Percentiles rank a stretch among this genome's conserved stretches.
Evolutionary conservation across 2,797 vertebrate genomes (phyloP).

Genomic region (Leptatherina wallacei): DNA sequence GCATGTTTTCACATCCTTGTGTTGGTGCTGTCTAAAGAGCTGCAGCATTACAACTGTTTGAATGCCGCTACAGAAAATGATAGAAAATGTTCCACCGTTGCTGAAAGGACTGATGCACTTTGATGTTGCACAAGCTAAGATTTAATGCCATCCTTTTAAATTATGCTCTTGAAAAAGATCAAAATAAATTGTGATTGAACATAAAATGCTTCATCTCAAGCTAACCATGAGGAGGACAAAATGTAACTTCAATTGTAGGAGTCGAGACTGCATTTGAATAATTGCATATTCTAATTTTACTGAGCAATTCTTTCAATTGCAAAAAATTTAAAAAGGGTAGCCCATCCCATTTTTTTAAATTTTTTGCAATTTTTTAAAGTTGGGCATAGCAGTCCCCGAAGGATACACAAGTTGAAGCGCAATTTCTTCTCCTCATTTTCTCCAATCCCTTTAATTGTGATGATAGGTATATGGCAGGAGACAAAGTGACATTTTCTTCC

Average conservation of each 20-base stretch:
- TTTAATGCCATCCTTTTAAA: not conserved
- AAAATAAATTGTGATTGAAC: slow-evolving; percentile 1
- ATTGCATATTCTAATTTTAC: not conserved
- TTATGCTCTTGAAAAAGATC: slow-evolving; percentile 3
- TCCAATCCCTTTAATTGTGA: not conserved
- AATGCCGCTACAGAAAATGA: not conserved
- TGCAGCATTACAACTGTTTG: not conserved
- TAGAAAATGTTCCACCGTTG: not conserved
- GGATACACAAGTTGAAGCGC: no score
- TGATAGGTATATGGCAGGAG: not conserved
- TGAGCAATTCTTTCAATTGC: not conserved
- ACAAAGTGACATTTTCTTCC: not conserved
- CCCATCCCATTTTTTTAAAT: no score
- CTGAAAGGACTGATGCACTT: not conserved
- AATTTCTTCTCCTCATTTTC: no score
- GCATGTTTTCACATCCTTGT: not conserved
- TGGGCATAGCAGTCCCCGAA: no score
- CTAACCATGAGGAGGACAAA: not conserved
- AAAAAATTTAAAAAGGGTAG: no score
- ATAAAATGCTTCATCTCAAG: not conserved
- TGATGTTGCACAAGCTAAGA: not conserved
- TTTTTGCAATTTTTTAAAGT: no score
- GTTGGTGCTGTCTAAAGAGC: slow-evolving; percentile 9
- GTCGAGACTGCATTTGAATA: not conserved
- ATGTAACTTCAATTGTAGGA: not conserved